These are phyloP conservation scores for Agonopterix alstromeriana DNA, from an alignment of 2,888 invertebrate species.

Conservation along the genomic window DNA sequence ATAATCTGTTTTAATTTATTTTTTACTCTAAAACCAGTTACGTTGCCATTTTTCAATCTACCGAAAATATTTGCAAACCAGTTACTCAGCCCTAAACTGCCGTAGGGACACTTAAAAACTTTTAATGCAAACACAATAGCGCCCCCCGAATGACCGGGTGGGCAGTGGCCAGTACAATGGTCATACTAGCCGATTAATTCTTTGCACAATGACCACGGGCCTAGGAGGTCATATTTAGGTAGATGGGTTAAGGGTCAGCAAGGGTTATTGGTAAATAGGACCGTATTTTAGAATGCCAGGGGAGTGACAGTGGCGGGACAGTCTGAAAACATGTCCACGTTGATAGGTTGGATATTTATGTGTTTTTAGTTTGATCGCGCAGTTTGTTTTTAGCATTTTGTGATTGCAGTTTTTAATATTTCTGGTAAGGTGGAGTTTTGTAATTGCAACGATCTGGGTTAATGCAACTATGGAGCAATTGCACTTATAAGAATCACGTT, in stretches of 20 bases:
- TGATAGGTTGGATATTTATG: constrained; percentile 55
- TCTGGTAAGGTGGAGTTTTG: no score
- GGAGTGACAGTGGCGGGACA: constrained; percentile 60
- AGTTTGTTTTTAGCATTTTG: constrained; percentile 13
- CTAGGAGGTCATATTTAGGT: constrained; percentile 73
- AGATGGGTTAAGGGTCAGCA: constrained; percentile 67
- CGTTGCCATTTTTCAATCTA: constrained; percentile 8
- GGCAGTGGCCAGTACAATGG: constrained; percentile 61
- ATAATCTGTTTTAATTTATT: no score
- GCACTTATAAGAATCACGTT: no score
- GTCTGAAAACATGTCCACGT: constrained; percentile 62
- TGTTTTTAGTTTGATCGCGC: constrained; percentile 22
- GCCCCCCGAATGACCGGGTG: constrained; percentile 39
- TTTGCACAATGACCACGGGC: constrained; percentile 60
- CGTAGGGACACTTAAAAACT: constrained; percentile 54
- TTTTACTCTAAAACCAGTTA: constrained; percentile 25
- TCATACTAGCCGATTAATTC: constrained; percentile 70
- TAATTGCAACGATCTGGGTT: no score
- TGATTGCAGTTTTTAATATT: neutral
- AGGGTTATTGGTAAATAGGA: constrained; percentile 67
- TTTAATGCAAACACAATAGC: constrained; percentile 67
- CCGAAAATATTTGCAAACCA: constrained; percentile 32
- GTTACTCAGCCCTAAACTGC: constrained; percentile 38
- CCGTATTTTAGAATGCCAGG: constrained; percentile 38
- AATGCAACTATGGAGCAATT: no score